A percentile compares a stretch with the other conserved stretches of the same genome.
Conservation (phyloP, 2,113 vertebrate species). For the Thermophis baileyi region DNA sequence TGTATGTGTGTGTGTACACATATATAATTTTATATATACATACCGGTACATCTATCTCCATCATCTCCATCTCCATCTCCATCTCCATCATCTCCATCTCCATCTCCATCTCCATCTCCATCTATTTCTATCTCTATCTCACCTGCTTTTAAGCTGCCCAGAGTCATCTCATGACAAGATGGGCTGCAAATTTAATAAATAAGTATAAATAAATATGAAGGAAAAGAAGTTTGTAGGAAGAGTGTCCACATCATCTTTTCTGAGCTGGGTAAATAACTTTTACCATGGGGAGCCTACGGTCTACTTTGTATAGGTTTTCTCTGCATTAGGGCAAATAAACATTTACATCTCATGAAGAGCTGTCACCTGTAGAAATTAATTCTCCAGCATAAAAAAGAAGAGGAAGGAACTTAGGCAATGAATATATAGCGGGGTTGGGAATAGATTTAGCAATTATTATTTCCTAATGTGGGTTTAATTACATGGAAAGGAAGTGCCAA, state of each 20-base stretch:
- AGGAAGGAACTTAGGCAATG: too few relatives aligned
- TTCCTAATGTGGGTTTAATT: background rate
- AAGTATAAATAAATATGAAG: background rate
- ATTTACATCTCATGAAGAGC: background rate
- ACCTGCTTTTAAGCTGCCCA: too few relatives aligned
- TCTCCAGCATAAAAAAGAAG: background rate
- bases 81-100: too few relatives aligned
- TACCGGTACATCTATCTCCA: too few relatives aligned
- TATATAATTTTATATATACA: too few relatives aligned
- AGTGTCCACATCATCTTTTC: background rate
- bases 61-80: too few relatives aligned
- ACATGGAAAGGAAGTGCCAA: background rate
- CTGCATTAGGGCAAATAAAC: background rate
- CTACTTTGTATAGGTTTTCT: background rate
- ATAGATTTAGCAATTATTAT: background rate
- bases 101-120: too few relatives aligned
- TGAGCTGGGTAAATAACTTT: background rate
- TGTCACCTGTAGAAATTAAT: background rate
- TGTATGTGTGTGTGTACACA: too few relatives aligned
- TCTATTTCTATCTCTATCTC: too few relatives aligned
- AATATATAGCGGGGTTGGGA: background rate
- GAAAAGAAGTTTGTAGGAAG: background rate
- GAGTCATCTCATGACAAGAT: too few relatives aligned
- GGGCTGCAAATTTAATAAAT: too few relatives aligned
- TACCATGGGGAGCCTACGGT: background rate